Percentiles rank a stretch among this genome's conserved stretches.
Conservation (phyloP, 2,797 vertebrate genomes). For the Spheniscus humboldti region DNA sequence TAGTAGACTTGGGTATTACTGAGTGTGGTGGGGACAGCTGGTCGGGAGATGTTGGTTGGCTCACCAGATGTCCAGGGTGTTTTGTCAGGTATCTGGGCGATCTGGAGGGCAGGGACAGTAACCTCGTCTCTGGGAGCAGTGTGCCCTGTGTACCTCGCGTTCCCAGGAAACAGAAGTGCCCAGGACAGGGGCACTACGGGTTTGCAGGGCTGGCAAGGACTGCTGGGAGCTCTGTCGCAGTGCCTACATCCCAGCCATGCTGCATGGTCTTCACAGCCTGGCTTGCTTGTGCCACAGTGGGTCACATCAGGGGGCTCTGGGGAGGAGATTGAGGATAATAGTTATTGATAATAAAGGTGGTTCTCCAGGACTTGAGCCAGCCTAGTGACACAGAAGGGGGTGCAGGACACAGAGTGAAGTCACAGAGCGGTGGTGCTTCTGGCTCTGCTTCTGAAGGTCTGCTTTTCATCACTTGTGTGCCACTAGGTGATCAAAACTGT, state of each 20-base stretch:
- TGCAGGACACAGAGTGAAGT: background rate
- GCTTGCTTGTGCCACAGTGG: background rate
- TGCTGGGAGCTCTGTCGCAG: background rate
- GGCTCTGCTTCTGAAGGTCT: background rate
- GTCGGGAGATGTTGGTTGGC: fast-evolving
- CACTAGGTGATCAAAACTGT: background rate
- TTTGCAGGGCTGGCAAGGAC: background rate
- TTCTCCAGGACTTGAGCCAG: background rate
- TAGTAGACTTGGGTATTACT: background rate
- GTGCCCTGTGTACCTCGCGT: fast-evolving
- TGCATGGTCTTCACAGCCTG: fast-evolving
- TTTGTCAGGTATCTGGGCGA: background rate
- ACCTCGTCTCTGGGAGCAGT: background rate
- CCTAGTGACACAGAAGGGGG: background rate
- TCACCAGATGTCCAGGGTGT: background rate
- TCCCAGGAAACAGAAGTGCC: background rate
- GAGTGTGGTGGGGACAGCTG: background rate
- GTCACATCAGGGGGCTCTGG: background rate
- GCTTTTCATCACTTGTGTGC: background rate
- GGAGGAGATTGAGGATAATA: background rate
- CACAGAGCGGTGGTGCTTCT: background rate
- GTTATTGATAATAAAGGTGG: background rate
- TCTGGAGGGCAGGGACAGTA: background rate
- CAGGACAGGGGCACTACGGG: fast-evolving
- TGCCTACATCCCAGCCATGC: background rate